A percentile compares a stretch with the other conserved stretches of the same genome.
Evolutionary conservation across 2,888 invertebrate species (phyloP).

Genomic region (Lordiphosa andalusiaca): DNA sequence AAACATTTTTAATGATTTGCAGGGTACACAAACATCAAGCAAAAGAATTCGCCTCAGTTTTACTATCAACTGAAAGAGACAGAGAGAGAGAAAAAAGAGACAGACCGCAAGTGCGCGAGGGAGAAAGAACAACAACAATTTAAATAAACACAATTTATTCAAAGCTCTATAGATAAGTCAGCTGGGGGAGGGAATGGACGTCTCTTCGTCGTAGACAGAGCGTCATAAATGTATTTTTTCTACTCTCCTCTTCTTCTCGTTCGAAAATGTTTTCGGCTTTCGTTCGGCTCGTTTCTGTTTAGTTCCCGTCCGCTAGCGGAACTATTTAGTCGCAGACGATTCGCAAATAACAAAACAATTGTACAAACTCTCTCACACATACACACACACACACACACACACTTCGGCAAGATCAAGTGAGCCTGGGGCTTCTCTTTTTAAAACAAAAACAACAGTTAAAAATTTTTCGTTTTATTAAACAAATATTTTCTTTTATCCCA

Average conservation of each 20-base stretch:
- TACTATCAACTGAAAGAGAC: slow-evolving; percentile 33
- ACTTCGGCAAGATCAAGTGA: slow-evolving; percentile 30
- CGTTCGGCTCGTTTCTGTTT: slow-evolving; percentile 44
- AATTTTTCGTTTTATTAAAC: slow-evolving; percentile 23
- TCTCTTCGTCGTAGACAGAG: slow-evolving; percentile 47
- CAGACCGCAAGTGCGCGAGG: slow-evolving; percentile 4
- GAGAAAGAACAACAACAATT: slow-evolving; percentile 33
- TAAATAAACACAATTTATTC: slow-evolving; percentile 30
- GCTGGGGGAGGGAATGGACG: slow-evolving; percentile 23
- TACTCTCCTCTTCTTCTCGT: slow-evolving; percentile 18
- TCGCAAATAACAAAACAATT: slow-evolving; percentile 25
- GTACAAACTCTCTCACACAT: background rate
- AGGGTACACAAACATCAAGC: slow-evolving; percentile 3
- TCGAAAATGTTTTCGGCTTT: slow-evolving; percentile 59
- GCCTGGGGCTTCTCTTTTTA: slow-evolving; percentile 9
- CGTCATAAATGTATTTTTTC: slow-evolving; percentile 62
- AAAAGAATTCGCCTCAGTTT: slow-evolving; percentile 30
- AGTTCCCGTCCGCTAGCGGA: slow-evolving; percentile 60
- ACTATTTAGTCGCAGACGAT: slow-evolving; percentile 42
- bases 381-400: no score
- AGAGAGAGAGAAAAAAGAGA: slow-evolving; percentile 1
- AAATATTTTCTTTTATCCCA: slow-evolving; percentile 11
- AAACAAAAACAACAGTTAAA: background rate
- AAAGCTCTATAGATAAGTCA: slow-evolving; percentile 48
- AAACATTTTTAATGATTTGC: no score